phyloP scores from a whole-genome alignment of 1,140 invertebrate species.

The Plectus sambesii region DNA sequence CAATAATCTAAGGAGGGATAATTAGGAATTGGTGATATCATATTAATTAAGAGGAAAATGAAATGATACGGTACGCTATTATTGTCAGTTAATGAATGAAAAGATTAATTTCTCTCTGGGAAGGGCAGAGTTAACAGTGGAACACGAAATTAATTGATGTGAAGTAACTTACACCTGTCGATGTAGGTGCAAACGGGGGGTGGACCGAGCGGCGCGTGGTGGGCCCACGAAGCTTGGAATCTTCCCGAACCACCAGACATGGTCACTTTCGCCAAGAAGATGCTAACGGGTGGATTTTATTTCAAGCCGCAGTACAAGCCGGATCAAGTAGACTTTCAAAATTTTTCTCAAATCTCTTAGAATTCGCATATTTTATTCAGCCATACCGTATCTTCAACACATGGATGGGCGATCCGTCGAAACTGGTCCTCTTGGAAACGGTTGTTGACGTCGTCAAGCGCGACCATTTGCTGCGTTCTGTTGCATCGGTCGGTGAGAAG shows the following conservation, averaged over 20 bases:
- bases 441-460: constrained; percentile 68
- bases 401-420: constrained; percentile 93
- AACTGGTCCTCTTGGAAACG: constrained; percentile 69
- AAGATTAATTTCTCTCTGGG: too few relatives aligned
- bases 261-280: constrained; percentile 92
- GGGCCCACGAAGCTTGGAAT: constrained; percentile 86
- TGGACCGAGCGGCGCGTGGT: constrained; percentile 85
- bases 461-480: constrained; percentile 67
- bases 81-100: too few relatives aligned
- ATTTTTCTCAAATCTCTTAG: too few relatives aligned
- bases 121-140: too few relatives aligned
- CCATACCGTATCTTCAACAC: constrained; percentile 88
- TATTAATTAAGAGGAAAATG: too few relatives aligned
- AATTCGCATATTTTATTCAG: constrained; percentile 47
- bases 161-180: too few relatives aligned
- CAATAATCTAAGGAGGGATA: too few relatives aligned
- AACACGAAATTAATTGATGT: too few relatives aligned
- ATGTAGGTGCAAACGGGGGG: constrained; percentile 92
- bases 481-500: constrained; percentile 60
- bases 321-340: constrained; percentile 15
- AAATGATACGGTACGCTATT: too few relatives aligned
- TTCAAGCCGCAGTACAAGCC: constrained; percentile 62
- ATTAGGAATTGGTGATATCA: too few relatives aligned
- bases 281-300: constrained; percentile 85
- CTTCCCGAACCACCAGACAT: constrained; percentile 71